phyloP scores from a whole-genome alignment of 2,113 vertebrate genomes.

The Cynoglossus semilaevis region DNA sequence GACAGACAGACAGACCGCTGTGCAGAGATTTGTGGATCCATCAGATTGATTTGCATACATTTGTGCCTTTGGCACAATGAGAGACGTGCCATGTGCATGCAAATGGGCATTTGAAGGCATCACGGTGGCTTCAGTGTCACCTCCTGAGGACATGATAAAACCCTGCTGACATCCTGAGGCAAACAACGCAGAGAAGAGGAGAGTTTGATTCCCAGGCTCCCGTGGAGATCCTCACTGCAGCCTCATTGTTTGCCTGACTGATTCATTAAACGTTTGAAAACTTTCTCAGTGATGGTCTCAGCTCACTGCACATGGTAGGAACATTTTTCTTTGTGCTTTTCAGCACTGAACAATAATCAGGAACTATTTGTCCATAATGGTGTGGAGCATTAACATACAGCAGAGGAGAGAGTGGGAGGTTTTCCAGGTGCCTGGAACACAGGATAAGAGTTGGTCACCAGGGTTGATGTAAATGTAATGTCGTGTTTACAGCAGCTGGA shows the following conservation, averaged over 20 bases:
- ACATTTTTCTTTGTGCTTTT: not conserved
- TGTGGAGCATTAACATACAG: not conserved
- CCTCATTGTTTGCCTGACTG: not conserved
- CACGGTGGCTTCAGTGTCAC: conserved; percentile 9
- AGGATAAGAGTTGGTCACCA: conserved; percentile 17
- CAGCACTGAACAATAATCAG: not conserved
- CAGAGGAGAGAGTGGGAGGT: not conserved
- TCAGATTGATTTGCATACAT: conserved; percentile 26
- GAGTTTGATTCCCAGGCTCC: conserved; percentile 17
- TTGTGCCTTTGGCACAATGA: conserved; percentile 19
- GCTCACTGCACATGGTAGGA: not conserved
- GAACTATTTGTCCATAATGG: not conserved
- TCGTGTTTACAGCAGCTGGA: conserved; percentile 20
- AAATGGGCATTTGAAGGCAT: conserved; percentile 37
- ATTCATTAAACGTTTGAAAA: not conserved
- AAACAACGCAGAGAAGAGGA: not conserved
- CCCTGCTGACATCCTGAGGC: conserved; percentile 11
- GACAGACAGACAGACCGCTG: not conserved
- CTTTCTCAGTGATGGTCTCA: not conserved
- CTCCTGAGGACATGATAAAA: conserved; percentile 11
- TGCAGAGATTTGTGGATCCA: not conserved
- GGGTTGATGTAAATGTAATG: conserved; percentile 24
- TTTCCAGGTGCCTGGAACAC: not conserved
- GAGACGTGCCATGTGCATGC: conserved; percentile 6
- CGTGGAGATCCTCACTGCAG: not conserved